Conservation (phyloP, 2,888 invertebrate species). For the Acanthosepion lycidas region DNA sequence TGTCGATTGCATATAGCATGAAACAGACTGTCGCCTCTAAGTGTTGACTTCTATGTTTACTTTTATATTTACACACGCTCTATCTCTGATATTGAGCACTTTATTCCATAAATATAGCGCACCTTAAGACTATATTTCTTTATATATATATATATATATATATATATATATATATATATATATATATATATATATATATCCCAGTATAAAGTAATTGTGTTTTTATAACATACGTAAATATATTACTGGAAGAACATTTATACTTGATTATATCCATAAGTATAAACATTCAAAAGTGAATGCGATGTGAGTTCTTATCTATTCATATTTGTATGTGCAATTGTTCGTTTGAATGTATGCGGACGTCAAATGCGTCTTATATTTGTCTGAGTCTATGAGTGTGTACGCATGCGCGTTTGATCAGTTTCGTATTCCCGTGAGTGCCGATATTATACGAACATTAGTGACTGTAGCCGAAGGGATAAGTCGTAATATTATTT, state of each 20-base stretch:
- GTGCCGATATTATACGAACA: slow-evolving; percentile 12
- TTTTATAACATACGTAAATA: not conserved
- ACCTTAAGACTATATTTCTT: too few species aligned
- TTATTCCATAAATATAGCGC: too few species aligned
- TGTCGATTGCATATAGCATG: too few species aligned
- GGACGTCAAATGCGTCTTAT: too few species aligned
- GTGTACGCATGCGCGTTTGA: not conserved
- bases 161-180: too few species aligned
- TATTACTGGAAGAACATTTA: not conserved
- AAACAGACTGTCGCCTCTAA: too few species aligned
- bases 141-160: slow-evolving; percentile 8
- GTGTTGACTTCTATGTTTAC: too few species aligned
- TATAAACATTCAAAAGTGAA: not conserved
- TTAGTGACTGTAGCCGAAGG: not conserved
- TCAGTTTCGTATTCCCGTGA: not conserved
- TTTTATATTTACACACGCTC: too few species aligned
- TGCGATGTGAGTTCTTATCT: too few species aligned
- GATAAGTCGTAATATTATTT: slow-evolving; percentile 17
- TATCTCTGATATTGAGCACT: too few species aligned
- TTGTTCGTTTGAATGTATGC: too few species aligned
- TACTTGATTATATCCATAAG: not conserved
- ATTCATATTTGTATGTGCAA: too few species aligned
- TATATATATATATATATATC: not conserved
- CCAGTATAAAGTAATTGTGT: not conserved
- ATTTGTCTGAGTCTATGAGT: not conserved